These are phyloP conservation scores for Dinothrombium tinctorium DNA, from an alignment of 1,140 invertebrate genomes.

Conservation along the genomic window DNA sequence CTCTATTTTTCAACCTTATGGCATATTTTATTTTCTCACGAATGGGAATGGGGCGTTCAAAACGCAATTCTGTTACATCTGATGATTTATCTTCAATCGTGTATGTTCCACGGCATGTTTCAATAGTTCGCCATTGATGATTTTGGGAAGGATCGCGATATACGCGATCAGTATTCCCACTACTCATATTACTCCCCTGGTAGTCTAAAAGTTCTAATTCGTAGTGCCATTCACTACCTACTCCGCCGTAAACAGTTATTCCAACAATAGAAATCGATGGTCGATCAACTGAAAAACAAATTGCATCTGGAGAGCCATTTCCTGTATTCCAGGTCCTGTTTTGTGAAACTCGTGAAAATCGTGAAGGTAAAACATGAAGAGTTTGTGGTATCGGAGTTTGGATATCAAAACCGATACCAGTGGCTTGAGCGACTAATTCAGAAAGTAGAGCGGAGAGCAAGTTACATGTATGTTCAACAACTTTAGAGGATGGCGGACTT, in stretches of 20 bases:
- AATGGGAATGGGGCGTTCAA: constrained; percentile 59
- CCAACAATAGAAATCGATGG: constrained; percentile 68
- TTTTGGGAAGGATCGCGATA: background rate
- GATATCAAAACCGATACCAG: constrained; percentile 17
- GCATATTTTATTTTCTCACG: constrained; percentile 50
- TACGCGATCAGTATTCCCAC: background rate
- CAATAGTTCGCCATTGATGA: constrained; percentile 44
- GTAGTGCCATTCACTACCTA: constrained; percentile 43
- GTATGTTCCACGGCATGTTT: constrained; percentile 42
- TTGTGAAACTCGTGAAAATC: constrained; percentile 68
- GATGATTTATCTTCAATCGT: constrained; percentile 44
- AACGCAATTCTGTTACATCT: constrained; percentile 60
- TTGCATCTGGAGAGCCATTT: constrained; percentile 84
- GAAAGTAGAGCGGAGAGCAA: constrained; percentile 58
- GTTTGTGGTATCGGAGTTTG: constrained; percentile 22
- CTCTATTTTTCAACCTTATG: constrained; percentile 60
- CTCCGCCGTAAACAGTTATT: constrained; percentile 64
- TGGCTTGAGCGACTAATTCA: constrained; percentile 56
- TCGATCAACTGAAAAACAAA: constrained; percentile 77
- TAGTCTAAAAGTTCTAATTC: constrained; percentile 63
- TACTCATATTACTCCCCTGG: background rate
- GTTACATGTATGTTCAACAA: constrained; percentile 62
- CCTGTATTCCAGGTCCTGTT: constrained; percentile 85
- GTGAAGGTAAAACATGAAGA: constrained; percentile 56
- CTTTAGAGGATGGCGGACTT: constrained; percentile 29